Conservation (phyloP, 2,888 invertebrate species). For the Heteromyza rotundicornis region DNA sequence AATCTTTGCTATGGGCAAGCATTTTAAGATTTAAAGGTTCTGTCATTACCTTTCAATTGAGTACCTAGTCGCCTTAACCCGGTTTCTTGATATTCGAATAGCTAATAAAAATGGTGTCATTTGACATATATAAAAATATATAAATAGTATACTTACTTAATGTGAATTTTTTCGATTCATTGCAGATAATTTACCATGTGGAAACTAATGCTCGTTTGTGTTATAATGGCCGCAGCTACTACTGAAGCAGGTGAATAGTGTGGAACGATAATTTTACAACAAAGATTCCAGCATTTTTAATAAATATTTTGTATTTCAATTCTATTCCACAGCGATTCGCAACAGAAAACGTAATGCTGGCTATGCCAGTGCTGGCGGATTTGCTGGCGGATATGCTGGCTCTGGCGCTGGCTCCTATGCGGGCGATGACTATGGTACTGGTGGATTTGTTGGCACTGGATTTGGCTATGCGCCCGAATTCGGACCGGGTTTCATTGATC, state of each 20-base stretch:
- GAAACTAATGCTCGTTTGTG: slow-evolving; percentile 48
- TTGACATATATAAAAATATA: no score
- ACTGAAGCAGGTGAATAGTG: slow-evolving; percentile 44
- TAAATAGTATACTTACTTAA: no score
- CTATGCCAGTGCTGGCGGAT: slow-evolving; percentile 33
- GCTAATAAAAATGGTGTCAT: no score
- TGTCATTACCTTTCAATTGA: no score
- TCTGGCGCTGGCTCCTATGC: slow-evolving; percentile 27
- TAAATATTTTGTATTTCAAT: not conserved
- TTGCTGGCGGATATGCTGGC: slow-evolving; percentile 35
- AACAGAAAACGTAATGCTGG: slow-evolving; percentile 31
- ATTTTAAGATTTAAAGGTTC: no score
- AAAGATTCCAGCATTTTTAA: slow-evolving; percentile 1
- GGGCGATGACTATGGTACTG: slow-evolving; percentile 36
- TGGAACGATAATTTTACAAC: not conserved
- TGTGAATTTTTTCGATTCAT: no score
- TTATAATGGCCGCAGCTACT: slow-evolving; percentile 43
- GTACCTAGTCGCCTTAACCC: no score
- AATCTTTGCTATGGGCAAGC: no score
- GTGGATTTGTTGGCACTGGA: not conserved
- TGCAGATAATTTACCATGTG: slow-evolving; percentile 43
- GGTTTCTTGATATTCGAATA: no score
- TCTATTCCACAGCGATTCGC: not conserved
- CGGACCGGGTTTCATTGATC: slow-evolving; percentile 53
- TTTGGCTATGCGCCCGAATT: slow-evolving; percentile 42